Conservation (phyloP, 1,140 invertebrate species). For the Aphidius gifuensis region DNA sequence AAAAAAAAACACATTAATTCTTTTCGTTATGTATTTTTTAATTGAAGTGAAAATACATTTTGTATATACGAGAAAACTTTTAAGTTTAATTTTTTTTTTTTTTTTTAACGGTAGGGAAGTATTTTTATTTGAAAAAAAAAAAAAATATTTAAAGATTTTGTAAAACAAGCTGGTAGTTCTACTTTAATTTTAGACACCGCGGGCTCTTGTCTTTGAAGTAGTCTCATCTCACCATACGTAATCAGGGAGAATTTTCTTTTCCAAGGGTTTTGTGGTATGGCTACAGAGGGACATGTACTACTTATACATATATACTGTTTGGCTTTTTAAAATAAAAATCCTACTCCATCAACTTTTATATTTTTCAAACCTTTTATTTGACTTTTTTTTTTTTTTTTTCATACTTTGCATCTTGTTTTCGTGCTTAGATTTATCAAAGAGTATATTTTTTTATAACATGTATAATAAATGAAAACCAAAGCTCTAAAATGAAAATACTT, state of each 20-base stretch:
- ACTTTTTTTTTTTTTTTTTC: background rate
- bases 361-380: no score
- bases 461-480: background rate
- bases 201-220: slow-evolving; percentile 12
- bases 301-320: background rate
- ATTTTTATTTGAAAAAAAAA: background rate
- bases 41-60: background rate
- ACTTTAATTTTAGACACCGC: slow-evolving; percentile 10
- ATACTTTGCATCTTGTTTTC: background rate
- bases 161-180: slow-evolving; percentile 1
- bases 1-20: no score
- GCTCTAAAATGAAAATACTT: background rate
- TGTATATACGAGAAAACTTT: background rate
- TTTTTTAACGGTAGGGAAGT: background rate
- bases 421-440: background rate
- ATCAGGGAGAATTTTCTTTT: background rate
- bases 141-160: background rate
- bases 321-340: background rate
- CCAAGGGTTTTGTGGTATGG: background rate
- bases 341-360: background rate
- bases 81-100: no score
- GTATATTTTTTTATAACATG: no score
- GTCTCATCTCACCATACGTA: slow-evolving; percentile 7
- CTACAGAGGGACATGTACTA: slow-evolving; percentile 6
- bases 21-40: background rate